phyloP scores from a whole-genome alignment of 2,113 vertebrate genomes.

The Phylloscopus whistleri region DNA sequence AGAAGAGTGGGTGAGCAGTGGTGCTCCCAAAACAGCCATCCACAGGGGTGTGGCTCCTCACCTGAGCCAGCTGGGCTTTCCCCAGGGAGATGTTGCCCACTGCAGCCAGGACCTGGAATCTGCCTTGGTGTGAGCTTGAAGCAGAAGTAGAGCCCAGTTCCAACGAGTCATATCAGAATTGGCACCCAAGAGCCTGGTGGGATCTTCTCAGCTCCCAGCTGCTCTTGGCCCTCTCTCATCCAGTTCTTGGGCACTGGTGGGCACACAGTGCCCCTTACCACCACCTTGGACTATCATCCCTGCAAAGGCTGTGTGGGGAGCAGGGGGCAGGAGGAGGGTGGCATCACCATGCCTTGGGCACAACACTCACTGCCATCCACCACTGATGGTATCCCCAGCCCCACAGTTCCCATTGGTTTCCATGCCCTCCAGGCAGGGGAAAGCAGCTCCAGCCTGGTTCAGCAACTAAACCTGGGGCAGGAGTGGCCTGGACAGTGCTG shows the following conservation, averaged over 20 bases:
- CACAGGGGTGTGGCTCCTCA: neutral
- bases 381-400: neutral
- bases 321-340: neutral
- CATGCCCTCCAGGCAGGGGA: neutral
- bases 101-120: neutral
- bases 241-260: neutral
- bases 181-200: neutral
- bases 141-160: neutral
- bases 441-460: accelerated
- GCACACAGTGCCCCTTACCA: neutral
- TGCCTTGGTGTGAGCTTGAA: neutral
- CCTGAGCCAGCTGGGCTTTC: neutral
- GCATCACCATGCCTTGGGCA: neutral
- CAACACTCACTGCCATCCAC: neutral
- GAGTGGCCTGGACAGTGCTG: neutral
- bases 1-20: neutral
- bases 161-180: neutral
- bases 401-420: neutral
- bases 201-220: neutral
- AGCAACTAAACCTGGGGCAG: neutral
- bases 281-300: neutral
- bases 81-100: neutral
- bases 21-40: neutral
- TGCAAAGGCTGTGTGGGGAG: neutral
- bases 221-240: neutral